Evolutionary conservation across 2,113 vertebrate genomes (phyloP).

Genomic region (Echinops telfairi): DNA sequence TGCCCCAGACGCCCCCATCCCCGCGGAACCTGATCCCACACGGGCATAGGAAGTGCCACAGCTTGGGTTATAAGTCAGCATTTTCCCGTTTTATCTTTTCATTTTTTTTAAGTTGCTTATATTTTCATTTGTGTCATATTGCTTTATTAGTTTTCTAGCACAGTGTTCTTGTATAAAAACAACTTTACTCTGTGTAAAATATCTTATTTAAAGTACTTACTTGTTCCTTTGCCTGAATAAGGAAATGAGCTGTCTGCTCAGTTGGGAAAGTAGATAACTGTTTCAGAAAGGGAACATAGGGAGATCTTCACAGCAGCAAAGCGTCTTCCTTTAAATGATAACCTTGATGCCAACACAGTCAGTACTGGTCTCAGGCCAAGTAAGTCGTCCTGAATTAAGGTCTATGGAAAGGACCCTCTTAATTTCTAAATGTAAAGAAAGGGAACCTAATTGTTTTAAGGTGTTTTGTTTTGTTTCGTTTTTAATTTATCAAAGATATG

Average conservation of each 20-base stretch:
- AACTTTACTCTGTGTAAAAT: background rate
- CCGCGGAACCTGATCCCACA: constrained; percentile 95
- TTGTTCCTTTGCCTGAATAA: constrained; percentile 48
- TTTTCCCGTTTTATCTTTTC: constrained; percentile 50
- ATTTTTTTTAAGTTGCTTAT: background rate
- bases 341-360: background rate
- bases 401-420: constrained; percentile 17
- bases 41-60: constrained; percentile 98
- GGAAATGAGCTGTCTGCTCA: constrained; percentile 27
- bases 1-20: constrained; percentile 95
- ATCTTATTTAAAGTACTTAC: constrained; percentile 17
- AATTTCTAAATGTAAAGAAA: constrained; percentile 48
- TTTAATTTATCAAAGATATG: background rate
- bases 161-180: background rate
- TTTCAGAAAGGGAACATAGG: background rate
- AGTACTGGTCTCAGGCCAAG: constrained; percentile 35
- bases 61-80: constrained; percentile 98
- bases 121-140: background rate
- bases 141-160: background rate
- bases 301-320: constrained; percentile 20
- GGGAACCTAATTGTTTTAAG: background rate
- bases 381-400: constrained; percentile 34
- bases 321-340: constrained; percentile 25
- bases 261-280: background rate
- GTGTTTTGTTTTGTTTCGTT: no score